Percentiles rank a stretch among this genome's conserved stretches.
phyloP scores from a whole-genome alignment of 1,140 invertebrate species.

The Dendroctonus valens region DNA sequence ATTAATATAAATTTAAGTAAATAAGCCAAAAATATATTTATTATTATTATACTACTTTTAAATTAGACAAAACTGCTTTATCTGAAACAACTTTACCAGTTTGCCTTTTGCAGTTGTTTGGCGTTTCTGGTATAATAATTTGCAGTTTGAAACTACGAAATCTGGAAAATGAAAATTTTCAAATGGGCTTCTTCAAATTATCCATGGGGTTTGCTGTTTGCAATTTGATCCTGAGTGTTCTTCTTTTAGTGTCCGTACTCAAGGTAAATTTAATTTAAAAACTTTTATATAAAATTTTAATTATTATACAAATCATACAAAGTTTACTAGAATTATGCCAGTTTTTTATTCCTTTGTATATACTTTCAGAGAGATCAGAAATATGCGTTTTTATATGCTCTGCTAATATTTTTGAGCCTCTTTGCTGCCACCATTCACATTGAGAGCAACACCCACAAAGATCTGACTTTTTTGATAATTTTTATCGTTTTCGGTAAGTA shows the following conservation, averaged over 20 bases:
- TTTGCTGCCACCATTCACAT: slow-evolving; percentile 42
- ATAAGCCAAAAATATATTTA: not conserved
- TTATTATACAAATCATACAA: too few species aligned
- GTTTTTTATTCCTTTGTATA: too few species aligned
- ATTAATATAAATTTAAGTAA: not conserved
- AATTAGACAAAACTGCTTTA: too few species aligned
- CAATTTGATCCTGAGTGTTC: slow-evolving; percentile 40
- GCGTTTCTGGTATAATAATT: slow-evolving; percentile 39
- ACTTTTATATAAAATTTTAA: not conserved
- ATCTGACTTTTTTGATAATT: slow-evolving; percentile 39
- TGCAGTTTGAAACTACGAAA: slow-evolving; percentile 40
- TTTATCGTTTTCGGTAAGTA: slow-evolving; percentile 42
- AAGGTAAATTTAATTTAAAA: slow-evolving; percentile 32
- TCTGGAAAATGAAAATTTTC: slow-evolving; percentile 34
- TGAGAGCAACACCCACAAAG: slow-evolving; percentile 38
- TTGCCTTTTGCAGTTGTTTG: slow-evolving; percentile 37
- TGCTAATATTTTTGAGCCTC: slow-evolving; percentile 40
- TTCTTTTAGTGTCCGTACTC: slow-evolving; percentile 38
- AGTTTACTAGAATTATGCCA: too few species aligned
- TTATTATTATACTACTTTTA: not conserved
- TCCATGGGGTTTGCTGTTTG: slow-evolving; percentile 42
- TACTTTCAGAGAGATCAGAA: slow-evolving; percentile 41
- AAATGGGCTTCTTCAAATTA: slow-evolving; percentile 40
- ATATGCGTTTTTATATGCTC: slow-evolving; percentile 42
- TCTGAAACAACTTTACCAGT: not conserved